These are phyloP conservation scores for Chaetodon trifascialis DNA, from an alignment of 2,113 vertebrate species.

Conservation along the genomic window DNA sequence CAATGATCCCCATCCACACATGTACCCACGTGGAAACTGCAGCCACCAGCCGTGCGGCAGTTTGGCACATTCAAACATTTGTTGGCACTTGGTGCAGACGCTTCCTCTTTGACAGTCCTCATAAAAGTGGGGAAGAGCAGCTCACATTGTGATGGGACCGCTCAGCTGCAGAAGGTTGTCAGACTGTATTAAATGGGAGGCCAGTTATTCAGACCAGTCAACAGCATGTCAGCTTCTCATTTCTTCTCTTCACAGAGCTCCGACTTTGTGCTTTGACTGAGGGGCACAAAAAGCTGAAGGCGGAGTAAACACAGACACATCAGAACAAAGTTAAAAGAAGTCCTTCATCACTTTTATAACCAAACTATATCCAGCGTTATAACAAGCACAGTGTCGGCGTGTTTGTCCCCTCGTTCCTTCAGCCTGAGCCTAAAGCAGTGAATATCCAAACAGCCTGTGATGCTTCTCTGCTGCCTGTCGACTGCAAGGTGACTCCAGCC, in stretches of 20 bases:
- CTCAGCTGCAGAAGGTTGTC: conserved; percentile 31
- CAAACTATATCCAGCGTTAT: no score
- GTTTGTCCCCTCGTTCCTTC: neutral
- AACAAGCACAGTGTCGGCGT: no score
- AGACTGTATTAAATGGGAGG: conserved; percentile 8
- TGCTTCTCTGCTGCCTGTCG: neutral
- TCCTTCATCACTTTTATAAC: no score
- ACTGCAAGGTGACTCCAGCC: conserved; percentile 30
- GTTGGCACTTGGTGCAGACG: conserved; percentile 4
- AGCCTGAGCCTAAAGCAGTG: neutral
- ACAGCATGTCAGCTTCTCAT: neutral
- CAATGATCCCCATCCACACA: conserved; percentile 45
- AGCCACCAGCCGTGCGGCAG: conserved; percentile 9
- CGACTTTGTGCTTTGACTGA: neutral
- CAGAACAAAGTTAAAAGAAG: no score
- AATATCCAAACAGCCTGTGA: neutral
- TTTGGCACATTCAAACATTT: conserved; percentile 40
- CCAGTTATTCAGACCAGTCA: conserved; percentile 16
- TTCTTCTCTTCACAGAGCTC: neutral
- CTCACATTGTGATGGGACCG: neutral
- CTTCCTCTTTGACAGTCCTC: neutral
- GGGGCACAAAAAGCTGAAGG: neutral
- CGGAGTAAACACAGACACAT: neutral
- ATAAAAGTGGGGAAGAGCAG: conserved; percentile 1
- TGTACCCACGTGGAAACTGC: conserved; percentile 34